Evolutionary conservation across 2,113 vertebrate species (phyloP).

Genomic region (Eretmochelys imbricata): DNA sequence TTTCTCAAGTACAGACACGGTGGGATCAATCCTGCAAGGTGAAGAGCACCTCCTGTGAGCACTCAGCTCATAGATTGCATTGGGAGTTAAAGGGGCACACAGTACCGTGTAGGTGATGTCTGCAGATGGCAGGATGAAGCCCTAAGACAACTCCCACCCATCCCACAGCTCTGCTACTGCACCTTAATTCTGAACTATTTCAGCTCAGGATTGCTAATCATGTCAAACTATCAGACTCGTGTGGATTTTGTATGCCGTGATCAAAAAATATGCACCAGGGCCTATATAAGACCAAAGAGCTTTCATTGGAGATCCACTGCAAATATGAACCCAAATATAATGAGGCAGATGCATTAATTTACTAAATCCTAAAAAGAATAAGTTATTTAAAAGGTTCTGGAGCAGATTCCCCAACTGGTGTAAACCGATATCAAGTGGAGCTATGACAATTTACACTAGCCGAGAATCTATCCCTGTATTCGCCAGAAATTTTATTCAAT

Average conservation of each 20-base stretch:
- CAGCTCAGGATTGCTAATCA: background rate
- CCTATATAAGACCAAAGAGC: accelerated
- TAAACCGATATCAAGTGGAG: accelerated
- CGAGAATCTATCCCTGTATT: accelerated
- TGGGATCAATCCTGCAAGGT: accelerated
- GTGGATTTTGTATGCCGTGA: accelerated
- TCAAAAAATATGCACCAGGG: background rate
- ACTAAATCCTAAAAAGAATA: accelerated
- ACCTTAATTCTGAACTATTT: background rate
- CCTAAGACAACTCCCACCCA: background rate
- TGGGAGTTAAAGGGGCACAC: background rate
- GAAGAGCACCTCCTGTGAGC: accelerated
- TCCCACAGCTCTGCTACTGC: background rate
- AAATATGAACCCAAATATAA: background rate
- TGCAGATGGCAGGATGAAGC: background rate
- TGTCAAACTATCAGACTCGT: accelerated
- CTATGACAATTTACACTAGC: background rate
- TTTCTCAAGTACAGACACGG: background rate
- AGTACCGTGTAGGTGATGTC: background rate
- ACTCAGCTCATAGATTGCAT: accelerated
- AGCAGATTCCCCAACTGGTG: accelerated
- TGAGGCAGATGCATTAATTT: background rate
- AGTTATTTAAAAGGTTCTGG: accelerated
- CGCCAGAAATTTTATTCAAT: background rate
- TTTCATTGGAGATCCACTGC: background rate